These are phyloP conservation scores for Drosophila aff. DNA, from an alignment of 1,140 invertebrate genomes.

Conservation along the genomic window DNA sequence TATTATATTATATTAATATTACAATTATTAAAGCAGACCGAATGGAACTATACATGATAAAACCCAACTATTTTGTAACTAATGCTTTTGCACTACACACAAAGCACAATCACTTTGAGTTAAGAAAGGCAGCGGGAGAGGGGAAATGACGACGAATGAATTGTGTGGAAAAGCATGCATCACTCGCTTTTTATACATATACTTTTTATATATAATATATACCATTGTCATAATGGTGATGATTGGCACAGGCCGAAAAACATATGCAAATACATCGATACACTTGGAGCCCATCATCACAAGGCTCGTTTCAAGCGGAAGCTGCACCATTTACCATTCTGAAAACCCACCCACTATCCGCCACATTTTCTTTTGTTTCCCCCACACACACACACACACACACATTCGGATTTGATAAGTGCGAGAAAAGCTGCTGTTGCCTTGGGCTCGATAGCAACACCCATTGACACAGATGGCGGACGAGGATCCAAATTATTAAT, in stretches of 20 bases:
- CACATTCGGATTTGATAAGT: conserved; percentile 59
- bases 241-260: conserved; percentile 13
- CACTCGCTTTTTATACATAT: conserved; percentile 31
- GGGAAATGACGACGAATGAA: background rate
- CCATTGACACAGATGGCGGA: conserved; percentile 69
- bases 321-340: conserved; percentile 27
- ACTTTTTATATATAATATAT: conserved; percentile 29
- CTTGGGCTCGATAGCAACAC: conserved; percentile 64
- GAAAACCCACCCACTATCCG: background rate
- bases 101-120: background rate
- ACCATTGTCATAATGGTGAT: background rate
- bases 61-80: background rate
- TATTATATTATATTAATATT: too few relatives aligned
- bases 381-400: too few relatives aligned
- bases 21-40: background rate
- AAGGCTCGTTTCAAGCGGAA: conserved; percentile 34
- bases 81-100: background rate
- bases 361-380: conserved; percentile 26
- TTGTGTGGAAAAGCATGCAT: conserved; percentile 47
- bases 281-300: conserved; percentile 4
- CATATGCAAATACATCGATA: conserved; percentile 34
- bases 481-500: conserved; percentile 68
- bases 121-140: background rate
- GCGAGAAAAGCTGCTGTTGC: conserved; percentile 60
- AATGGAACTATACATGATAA: background rate